These are phyloP conservation scores for Thecocarcelia acutangulata DNA, from an alignment of 2,888 invertebrate species.

Conservation along the genomic window DNA sequence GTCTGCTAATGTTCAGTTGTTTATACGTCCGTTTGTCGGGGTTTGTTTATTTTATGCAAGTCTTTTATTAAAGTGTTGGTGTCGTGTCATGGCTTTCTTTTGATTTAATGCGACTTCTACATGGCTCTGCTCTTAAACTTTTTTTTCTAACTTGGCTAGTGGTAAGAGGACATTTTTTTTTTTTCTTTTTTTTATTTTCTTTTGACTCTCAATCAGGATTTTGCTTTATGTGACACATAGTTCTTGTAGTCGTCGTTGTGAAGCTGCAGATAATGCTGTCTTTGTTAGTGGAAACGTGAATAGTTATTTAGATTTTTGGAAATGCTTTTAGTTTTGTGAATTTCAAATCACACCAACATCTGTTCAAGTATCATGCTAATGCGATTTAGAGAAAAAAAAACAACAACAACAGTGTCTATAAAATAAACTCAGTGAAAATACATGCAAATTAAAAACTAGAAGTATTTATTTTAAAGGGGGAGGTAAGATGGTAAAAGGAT, in stretches of 20 bases:
- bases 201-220: conserved; percentile 26
- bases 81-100: conserved; percentile 48
- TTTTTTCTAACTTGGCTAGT: conserved; percentile 31
- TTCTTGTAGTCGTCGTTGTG: not conserved
- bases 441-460: not conserved
- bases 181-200: not conserved
- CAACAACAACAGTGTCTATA: not conserved
- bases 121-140: conserved; percentile 44
- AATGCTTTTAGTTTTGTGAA: conserved; percentile 80
- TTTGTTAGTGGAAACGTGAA: conserved; percentile 42
- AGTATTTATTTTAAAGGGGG: not conserved
- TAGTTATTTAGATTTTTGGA: conserved; percentile 62
- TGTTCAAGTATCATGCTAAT: conserved; percentile 79
- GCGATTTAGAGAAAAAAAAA: conserved; percentile 69
- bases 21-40: not conserved
- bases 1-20: not conserved
- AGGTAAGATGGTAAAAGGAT: conserved; percentile 10
- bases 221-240: conserved; percentile 38
- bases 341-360: conserved; percentile 80
- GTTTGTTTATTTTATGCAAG: not conserved
- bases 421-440: conserved; percentile 19
- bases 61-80: conserved; percentile 30
- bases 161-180: conserved; percentile 34
- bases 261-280: conserved; percentile 23
- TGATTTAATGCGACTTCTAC: conserved; percentile 61